Percentiles rank a stretch among this genome's conserved stretches.
phyloP scores from a whole-genome alignment of 2,113 vertebrate species.

The Pseudolaguvia tuberculata region DNA sequence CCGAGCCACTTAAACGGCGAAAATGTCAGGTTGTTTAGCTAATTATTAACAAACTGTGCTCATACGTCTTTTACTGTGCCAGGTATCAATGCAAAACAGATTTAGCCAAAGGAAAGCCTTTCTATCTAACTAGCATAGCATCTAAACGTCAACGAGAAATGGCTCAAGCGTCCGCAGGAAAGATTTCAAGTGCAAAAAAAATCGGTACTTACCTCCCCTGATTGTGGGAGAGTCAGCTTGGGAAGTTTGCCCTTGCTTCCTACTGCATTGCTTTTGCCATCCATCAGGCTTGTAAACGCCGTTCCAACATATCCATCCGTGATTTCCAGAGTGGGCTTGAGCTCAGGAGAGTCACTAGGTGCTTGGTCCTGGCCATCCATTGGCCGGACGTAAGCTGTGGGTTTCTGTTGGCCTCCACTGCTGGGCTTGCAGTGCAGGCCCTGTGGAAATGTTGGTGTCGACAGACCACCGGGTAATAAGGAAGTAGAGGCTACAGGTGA shows the following conservation, averaged over 20 bases:
- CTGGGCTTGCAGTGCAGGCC: slow-evolving; percentile 80
- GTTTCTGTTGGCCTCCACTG: slow-evolving; percentile 82
- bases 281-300: slow-evolving; percentile 74
- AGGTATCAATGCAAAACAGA: slow-evolving; percentile 46
- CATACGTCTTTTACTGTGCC: slow-evolving; percentile 41
- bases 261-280: slow-evolving; percentile 74
- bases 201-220: slow-evolving; percentile 76
- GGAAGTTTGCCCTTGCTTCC: slow-evolving; percentile 87
- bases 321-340: slow-evolving; percentile 79
- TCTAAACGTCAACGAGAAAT: slow-evolving; percentile 22
- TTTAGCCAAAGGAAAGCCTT: slow-evolving; percentile 15
- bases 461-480: slow-evolving; percentile 65
- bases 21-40: slow-evolving; percentile 37
- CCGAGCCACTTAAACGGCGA: slow-evolving; percentile 16
- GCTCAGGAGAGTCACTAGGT: slow-evolving; percentile 78
- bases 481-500: slow-evolving; percentile 61
- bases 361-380: slow-evolving; percentile 95
- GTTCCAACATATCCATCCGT: slow-evolving; percentile 78
- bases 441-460: slow-evolving; percentile 78
- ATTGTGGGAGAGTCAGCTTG: slow-evolving; percentile 86
- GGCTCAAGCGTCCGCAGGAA: slow-evolving; percentile 19
- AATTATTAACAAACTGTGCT: slow-evolving; percentile 43
- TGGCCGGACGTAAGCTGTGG: slow-evolving; percentile 91
- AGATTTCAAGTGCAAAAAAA: slow-evolving; percentile 10
- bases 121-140: slow-evolving; percentile 8